phyloP scores from a whole-genome alignment of 1,140 invertebrate species.

The Cecropterus lyciades region DNA sequence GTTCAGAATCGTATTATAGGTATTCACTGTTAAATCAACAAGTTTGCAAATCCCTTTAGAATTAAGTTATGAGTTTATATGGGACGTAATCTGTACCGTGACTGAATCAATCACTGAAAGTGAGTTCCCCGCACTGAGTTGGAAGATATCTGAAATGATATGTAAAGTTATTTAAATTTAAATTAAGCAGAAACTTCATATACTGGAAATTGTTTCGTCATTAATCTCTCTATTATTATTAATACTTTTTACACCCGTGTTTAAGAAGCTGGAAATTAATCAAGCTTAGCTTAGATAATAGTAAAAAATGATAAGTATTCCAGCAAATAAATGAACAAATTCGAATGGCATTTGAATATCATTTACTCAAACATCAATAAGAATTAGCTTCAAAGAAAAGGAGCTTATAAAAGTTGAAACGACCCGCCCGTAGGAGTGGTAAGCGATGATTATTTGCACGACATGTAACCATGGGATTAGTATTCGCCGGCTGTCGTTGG shows the following conservation, averaged over 20 bases:
- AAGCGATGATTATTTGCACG: slow-evolving; percentile 26
- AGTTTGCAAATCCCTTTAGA: slow-evolving; percentile 3
- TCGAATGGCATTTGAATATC: background rate
- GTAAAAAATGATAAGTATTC: background rate
- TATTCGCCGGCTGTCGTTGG: slow-evolving; percentile 49
- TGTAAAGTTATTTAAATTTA: background rate
- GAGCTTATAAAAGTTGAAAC: slow-evolving; percentile 33
- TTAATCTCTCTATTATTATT: background rate
- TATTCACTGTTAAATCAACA: slow-evolving; percentile 15
- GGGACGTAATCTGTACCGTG: slow-evolving; percentile 8
- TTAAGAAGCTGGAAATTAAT: too few species aligned
- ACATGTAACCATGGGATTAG: slow-evolving; percentile 49
- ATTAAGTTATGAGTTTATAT: slow-evolving; percentile 6
- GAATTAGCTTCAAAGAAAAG: slow-evolving; percentile 27
- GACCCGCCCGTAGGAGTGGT: slow-evolving; percentile 8
- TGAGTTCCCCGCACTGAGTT: slow-evolving; percentile 6
- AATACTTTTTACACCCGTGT: too few species aligned
- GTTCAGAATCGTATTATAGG: background rate
- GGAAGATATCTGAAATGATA: background rate
- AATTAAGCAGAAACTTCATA: background rate
- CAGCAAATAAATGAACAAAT: background rate
- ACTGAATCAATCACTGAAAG: slow-evolving; percentile 14
- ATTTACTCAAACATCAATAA: slow-evolving; percentile 32
- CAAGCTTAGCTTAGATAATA: too few species aligned
- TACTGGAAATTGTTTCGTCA: background rate